Evolutionary conservation across 2,888 invertebrate species (phyloP), one percentile per base, ranked within the genome.

Genomic region (Caenorhabditis imperialis): DNA sequence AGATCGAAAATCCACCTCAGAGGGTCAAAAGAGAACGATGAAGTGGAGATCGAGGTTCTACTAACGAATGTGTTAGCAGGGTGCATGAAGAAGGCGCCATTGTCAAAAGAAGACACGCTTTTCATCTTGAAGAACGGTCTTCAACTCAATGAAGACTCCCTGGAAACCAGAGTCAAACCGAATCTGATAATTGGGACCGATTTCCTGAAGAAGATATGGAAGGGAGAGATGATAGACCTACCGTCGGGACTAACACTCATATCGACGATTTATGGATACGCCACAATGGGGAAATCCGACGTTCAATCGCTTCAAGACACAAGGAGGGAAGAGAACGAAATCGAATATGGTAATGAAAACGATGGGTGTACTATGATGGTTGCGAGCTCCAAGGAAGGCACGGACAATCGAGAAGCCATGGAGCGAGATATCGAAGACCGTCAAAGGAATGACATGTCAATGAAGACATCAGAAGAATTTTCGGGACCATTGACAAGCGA

Each of bases 161-260:
- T 42, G 2, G 20, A 55, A 30, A 27, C 22, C 8, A 25, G 12
- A 14, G 20, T 8, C 6, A 10, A 14, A 30, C 55, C 55, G 7
- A 30, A 55, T 5, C 14, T 55, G n/a, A 25, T 55, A 5, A 30
- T 55, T 25, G 55, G 55, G 10, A 20, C 38, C 22, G 55, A 55
- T n/a, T 23, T 38, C 25, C 14, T 55, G 3, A 2, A 10, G 2
- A 27, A 42, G 3, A 38, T 53, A 5, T 3, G 3, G 23, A 16
- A 10, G 8, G 38, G 38, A 23, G 14, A 10, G 2, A 22, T 12
- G 4, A 33, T 18, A 10, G 16, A 3, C 5, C 33, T 48, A 8
- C 48, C 48, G 8, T 48, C 48, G 2, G 48, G 48, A 48, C 6
- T 48, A 3, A 2, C 4, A 10, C 3, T 30, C 8, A 14, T 48